A percentile compares a stretch with the other conserved stretches of the same genome.
phyloP scores from a whole-genome alignment of 2,797 vertebrate species.

The Vipera ursinii region DNA sequence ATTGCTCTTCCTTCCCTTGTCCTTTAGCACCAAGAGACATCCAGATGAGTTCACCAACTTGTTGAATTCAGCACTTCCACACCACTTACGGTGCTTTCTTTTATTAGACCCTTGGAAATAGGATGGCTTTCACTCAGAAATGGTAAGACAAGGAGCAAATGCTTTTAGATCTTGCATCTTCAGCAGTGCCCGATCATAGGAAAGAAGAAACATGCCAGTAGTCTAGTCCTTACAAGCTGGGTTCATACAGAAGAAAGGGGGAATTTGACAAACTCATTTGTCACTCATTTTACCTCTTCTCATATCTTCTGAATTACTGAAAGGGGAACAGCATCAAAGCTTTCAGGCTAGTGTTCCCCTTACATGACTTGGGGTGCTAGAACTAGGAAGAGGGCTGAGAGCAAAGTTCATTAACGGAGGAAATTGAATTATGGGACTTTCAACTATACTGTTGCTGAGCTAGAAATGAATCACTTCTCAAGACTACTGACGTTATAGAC shows the following conservation, averaged over 20 bases:
- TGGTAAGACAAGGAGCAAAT: not conserved
- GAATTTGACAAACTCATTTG: not conserved
- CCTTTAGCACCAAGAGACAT: not conserved
- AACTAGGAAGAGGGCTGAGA: not conserved
- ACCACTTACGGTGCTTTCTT: not conserved
- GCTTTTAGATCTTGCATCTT: not conserved
- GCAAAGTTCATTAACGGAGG: not conserved
- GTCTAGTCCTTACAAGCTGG: not conserved
- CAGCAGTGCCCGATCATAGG: not conserved
- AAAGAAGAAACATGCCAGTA: not conserved
- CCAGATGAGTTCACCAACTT: not conserved
- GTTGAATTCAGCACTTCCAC: not conserved
- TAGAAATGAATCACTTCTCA: not conserved
- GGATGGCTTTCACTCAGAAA: not conserved
- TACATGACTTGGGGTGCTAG: not conserved
- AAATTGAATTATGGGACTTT: not conserved
- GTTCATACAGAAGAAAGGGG: not conserved
- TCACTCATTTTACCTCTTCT: not conserved
- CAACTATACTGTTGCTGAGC: not conserved
- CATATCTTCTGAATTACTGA: not conserved
- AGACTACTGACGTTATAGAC: not conserved
- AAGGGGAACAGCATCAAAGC: not conserved
- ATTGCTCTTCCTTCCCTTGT: not conserved
- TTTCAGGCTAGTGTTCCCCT: not conserved
- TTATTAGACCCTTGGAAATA: not conserved